Base-by-base conservation (phyloP, 2,888 invertebrate species). In the Steromphala cineraria region DNA sequence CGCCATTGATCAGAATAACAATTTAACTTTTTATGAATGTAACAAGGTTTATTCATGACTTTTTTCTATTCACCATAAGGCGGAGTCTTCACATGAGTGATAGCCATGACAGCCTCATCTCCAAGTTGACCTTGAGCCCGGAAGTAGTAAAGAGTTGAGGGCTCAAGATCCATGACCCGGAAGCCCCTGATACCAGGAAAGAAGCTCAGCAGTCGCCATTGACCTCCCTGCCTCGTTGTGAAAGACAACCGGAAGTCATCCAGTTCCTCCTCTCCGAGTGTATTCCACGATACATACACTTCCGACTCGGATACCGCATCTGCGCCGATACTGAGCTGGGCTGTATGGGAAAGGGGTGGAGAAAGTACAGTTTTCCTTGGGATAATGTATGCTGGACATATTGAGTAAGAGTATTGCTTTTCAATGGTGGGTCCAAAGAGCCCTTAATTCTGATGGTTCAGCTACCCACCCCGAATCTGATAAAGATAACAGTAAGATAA, bases 11-110 rank as follows among this genome's bases (percentile, higher is more conserved):
- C n/a, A n/a, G n/a, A n/a, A n/a, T n/a, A n/a, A n/a, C n/a, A n/a
- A n/a, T n/a, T n/a, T n/a, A n/a, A n/a, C n/a, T n/a, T n/a, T n/a
- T n/a, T n/a, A n/a, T n/a, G n/a, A n/a, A n/a, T n/a, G n/a, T n/a
- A n/a, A n/a, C n/a, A n/a, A n/a, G n/a, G n/a, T n/a, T n/a, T n/a
- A n/a, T n/a, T 13, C 46, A 46, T 46, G 1, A 46, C 7, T 46
- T 5, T 46, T 46, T 46, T 24, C 8, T 15, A 56, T 56, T 24
- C 56, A 76, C 76, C 76, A 55, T 76, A 76, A 10, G 76, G 76
- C 17, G 76, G 76, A n/a, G 76, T 76, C 55, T 76, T 76, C 28
- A 76, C 55, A 10, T 76, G 76, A 13, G 76, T 76, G 0, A 76
- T 21, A 24, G 76, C 76, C 31, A 55, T 53, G 36, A 55, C 36